Conservation (phyloP, 2,113 vertebrate genomes). For the Tretioscincus oriximinensis region DNA sequence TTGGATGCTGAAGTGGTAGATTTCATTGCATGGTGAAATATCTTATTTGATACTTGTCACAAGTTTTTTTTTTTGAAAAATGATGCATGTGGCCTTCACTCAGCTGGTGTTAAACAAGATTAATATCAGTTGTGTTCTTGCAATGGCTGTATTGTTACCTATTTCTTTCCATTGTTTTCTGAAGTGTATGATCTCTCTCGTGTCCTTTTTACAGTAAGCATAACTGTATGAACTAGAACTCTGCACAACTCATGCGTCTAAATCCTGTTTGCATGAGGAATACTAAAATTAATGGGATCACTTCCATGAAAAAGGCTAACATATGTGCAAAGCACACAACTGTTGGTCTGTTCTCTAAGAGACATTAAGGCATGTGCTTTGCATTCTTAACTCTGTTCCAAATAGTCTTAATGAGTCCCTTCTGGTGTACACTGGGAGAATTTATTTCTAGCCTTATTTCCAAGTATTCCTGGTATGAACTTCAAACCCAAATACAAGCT, state of each 20-base stretch:
- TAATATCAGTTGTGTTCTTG: not conserved
- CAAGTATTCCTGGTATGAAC: not conserved
- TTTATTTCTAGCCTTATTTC: constrained; percentile 15
- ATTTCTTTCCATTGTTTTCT: not conserved
- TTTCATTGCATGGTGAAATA: not conserved
- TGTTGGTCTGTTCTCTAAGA: constrained; percentile 18
- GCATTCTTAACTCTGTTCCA: constrained; percentile 20
- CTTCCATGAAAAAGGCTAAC: not conserved
- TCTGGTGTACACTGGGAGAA: constrained; percentile 1
- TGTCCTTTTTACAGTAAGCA: not conserved
- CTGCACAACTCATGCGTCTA: constrained; percentile 10
- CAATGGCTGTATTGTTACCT: not conserved
- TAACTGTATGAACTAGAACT: not conserved
- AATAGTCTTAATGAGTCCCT: not conserved
- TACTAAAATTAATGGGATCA: constrained; percentile 13
- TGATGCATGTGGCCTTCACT: not conserved
- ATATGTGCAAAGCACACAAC: constrained; percentile 10
- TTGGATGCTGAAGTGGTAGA: not conserved
- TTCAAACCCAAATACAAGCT: constrained; percentile 34
- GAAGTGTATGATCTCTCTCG: not conserved
- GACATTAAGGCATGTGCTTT: not conserved
- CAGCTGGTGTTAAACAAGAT: no score
- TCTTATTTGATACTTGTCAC: not conserved
- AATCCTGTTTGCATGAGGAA: constrained; percentile 28
- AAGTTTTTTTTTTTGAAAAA: not conserved